Evolutionary conservation across 1,140 invertebrate genomes (phyloP).

Genomic region (Anoplophora glabripennis): DNA sequence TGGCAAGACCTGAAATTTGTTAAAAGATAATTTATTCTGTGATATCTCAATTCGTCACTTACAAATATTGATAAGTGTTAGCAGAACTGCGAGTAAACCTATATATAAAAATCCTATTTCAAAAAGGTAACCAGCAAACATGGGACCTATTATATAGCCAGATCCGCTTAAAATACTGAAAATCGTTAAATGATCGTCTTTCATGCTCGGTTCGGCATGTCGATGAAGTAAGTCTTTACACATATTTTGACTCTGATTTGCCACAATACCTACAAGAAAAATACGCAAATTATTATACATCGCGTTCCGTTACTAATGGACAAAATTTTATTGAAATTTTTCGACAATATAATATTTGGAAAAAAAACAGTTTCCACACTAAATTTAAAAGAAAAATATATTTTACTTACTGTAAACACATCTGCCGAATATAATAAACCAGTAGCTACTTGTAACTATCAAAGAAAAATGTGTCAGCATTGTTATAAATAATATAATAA

Average conservation of each 20-base stretch:
- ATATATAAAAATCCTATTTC: slow-evolving; percentile 20
- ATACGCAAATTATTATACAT: too few species aligned
- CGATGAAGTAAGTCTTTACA: too few species aligned
- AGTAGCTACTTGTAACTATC: slow-evolving; percentile 19
- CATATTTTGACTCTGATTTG: too few species aligned
- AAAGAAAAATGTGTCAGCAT: slow-evolving; percentile 17
- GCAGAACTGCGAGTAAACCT: slow-evolving; percentile 16
- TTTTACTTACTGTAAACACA: slow-evolving; percentile 20
- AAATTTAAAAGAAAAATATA: neutral
- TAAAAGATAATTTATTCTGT: too few species aligned
- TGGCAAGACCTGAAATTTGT: slow-evolving; percentile 10
- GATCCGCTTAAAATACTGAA: slow-evolving; percentile 21
- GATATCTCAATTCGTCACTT: too few species aligned
- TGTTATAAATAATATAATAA: slow-evolving; percentile 16
- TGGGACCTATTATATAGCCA: slow-evolving; percentile 24
- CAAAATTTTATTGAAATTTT: too few species aligned
- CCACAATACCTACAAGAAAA: too few species aligned
- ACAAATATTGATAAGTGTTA: slow-evolving; percentile 13
- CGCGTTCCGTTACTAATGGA: too few species aligned
- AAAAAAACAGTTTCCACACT: too few species aligned
- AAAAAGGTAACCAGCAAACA: slow-evolving; percentile 25
- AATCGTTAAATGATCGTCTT: slow-evolving; percentile 12
- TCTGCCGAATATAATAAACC: slow-evolving; percentile 24
- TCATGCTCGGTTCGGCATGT: too few species aligned
- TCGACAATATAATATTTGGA: too few species aligned